Evolutionary conservation across 2,797 vertebrate genomes (phyloP).

Genomic region (Sitta carolinensis): DNA sequence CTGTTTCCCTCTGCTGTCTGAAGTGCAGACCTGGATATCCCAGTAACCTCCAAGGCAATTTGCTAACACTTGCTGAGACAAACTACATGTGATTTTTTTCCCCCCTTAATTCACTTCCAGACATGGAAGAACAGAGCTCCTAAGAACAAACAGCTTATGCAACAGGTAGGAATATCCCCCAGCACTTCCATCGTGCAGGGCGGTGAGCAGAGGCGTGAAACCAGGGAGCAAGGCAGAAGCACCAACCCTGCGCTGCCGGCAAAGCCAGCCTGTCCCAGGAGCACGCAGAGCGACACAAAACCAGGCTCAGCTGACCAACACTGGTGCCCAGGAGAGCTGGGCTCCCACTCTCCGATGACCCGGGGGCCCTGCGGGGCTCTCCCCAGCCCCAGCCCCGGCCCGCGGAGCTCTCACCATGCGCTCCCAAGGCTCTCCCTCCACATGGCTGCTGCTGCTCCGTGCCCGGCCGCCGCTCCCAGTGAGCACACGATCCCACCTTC

Average conservation of each 20-base stretch:
- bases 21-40: background rate
- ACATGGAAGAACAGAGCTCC: background rate
- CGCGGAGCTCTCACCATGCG: slow-evolving; percentile 31
- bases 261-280: background rate
- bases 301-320: background rate
- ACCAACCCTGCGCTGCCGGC: background rate
- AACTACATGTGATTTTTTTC: background rate
- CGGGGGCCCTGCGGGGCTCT: background rate
- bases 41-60: background rate
- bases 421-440: slow-evolving; percentile 43
- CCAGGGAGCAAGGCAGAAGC: background rate
- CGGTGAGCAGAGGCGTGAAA: background rate
- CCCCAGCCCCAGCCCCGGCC: fast-evolving
- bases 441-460: slow-evolving; percentile 24
- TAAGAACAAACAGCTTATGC: background rate
- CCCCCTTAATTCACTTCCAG: background rate
- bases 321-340: background rate
- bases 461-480: background rate
- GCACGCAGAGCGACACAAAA: background rate
- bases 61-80: background rate
- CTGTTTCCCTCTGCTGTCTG: background rate
- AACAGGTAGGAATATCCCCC: background rate
- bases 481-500: too few relatives aligned
- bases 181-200: background rate
- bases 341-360: background rate